phyloP scores from a whole-genome alignment of 2,113 vertebrate genomes.

The Patagioenas fasciata region DNA sequence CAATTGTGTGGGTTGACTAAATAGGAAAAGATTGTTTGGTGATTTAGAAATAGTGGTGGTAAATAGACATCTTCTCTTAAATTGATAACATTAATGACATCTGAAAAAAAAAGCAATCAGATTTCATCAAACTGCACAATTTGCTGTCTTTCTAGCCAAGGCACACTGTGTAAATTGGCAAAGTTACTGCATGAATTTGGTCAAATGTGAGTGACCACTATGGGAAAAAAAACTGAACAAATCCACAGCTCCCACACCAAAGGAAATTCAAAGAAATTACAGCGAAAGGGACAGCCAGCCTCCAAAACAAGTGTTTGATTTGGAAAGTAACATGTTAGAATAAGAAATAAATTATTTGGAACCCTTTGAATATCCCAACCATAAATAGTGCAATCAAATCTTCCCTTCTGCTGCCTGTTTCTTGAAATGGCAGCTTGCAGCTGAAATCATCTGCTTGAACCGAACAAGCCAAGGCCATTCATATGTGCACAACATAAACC shows the following conservation, averaged over 20 bases:
- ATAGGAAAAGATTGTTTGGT: background rate
- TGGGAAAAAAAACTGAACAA: background rate
- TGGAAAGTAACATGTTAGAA: background rate
- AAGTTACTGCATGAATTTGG: background rate
- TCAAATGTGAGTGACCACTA: background rate
- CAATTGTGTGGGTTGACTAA: background rate
- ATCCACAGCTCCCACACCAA: background rate
- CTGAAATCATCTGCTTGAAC: background rate
- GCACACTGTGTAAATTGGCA: background rate
- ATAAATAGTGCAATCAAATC: background rate
- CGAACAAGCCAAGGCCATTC: background rate
- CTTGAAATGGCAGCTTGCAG: background rate
- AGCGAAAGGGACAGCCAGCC: background rate
- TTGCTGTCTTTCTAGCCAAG: background rate
- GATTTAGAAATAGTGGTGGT: background rate
- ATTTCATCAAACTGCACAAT: background rate
- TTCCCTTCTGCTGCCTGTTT: background rate
- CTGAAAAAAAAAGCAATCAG: background rate
- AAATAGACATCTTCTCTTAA: background rate
- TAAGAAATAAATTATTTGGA: background rate
- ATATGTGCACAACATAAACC: background rate
- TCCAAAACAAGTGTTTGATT: background rate
- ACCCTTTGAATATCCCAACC: background rate
- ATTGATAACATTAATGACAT: background rate
- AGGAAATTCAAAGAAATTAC: background rate